Conservation (phyloP, 2,797 vertebrate genomes). For the Sebastes vulpes region DNA sequence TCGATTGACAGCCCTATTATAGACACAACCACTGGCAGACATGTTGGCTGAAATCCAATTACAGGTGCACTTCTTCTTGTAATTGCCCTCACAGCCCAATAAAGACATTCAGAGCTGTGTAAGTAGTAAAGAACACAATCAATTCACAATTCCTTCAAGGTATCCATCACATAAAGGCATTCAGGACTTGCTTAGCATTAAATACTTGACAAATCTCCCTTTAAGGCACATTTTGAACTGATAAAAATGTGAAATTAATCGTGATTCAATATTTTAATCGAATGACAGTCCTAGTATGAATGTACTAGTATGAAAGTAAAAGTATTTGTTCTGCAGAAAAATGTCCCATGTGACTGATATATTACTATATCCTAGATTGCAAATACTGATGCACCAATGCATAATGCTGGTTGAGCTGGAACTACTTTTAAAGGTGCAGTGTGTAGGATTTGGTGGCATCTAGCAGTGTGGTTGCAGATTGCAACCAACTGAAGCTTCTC, state of each 20-base stretch:
- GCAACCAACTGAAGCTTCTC: neutral
- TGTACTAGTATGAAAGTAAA: neutral
- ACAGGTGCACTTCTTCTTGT: neutral
- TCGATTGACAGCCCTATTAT: neutral
- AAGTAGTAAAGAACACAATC: neutral
- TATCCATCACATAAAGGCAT: slow-evolving; percentile 5
- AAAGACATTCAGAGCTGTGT: neutral
- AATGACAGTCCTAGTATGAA: neutral
- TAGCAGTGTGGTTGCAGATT: neutral
- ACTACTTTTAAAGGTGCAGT: neutral
- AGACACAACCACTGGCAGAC: neutral
- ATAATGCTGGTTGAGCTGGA: neutral
- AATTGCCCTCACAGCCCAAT: neutral
- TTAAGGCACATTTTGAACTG: no score
- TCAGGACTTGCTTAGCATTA: neutral
- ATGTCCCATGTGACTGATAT: neutral
- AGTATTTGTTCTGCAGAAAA: neutral
- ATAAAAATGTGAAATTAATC: no score
- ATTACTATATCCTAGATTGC: neutral
- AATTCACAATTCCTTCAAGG: neutral
- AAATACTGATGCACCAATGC: neutral
- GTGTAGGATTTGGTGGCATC: neutral
- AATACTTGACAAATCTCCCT: no score
- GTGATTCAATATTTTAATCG: no score
- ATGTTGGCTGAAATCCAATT: neutral